These are phyloP conservation scores for Stichodactyla mertensii DNA, from an alignment of 64 coral and sea anemone species.

Conservation along the genomic window DNA sequence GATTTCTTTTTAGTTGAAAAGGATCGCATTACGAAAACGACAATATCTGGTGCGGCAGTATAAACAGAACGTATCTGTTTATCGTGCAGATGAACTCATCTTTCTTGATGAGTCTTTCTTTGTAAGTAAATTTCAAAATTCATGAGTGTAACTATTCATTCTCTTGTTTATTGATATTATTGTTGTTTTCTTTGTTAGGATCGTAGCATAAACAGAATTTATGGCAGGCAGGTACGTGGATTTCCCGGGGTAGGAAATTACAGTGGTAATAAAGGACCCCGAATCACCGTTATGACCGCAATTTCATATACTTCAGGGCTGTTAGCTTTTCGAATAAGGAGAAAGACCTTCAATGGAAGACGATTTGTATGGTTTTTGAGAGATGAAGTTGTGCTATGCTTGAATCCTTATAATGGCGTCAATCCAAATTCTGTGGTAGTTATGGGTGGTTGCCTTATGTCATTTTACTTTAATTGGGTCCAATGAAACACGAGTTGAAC, in stretches of 20 bases:
- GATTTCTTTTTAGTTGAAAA: neutral
- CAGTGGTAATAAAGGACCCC: neutral
- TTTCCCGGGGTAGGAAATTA: neutral
- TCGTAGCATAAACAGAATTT: neutral
- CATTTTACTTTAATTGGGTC: neutral
- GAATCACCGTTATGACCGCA: neutral
- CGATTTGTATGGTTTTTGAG: neutral
- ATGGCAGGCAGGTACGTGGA: neutral
- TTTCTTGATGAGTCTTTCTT: neutral
- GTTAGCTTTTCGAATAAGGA: neutral
- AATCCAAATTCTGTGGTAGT: slow-evolving; percentile 1
- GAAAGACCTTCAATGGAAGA: neutral
- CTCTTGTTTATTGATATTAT: neutral
- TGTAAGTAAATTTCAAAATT: neutral
- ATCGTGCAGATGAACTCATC: neutral
- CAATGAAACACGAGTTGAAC: too few relatives aligned
- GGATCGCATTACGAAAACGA: neutral
- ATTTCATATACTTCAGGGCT: neutral
- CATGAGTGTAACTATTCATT: neutral
- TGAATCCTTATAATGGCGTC: neutral
- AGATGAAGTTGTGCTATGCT: neutral
- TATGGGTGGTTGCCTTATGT: neutral
- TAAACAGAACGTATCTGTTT: neutral
- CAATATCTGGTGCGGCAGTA: neutral
- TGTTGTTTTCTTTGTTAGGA: neutral